Evolutionary conservation across 2,113 vertebrate genomes (phyloP), one percentile per base, ranked within the genome.

Genomic region (Prietella phreatophila): DNA sequence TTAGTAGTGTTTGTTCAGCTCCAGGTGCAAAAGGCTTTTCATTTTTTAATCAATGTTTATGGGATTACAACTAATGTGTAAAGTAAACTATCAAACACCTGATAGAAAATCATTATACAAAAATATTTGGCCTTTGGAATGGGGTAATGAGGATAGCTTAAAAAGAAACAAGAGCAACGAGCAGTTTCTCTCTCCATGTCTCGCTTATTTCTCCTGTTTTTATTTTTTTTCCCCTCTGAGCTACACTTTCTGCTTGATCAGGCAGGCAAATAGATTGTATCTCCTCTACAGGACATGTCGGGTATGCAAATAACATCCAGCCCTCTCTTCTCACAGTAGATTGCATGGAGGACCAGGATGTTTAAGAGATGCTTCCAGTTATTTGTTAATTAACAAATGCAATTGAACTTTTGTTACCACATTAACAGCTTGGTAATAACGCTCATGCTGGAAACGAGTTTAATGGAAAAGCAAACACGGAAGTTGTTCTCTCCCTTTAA

Each of bases 211-310:
- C 56, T 76, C 30, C 15, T 69, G 50, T 42, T 88, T 87, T 58
- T 55, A 3, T 55, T 22, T 63, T 33, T 7, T 47, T 7, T 58
- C 7, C 5, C 42, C 71, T 22, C 25, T 73, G 50, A 82, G 71
- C 60, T 63, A 50, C 69, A 56, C 82, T 89, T 88, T 82, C 75
- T 78, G 81, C 87, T 90, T 75, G 63, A 58, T 88, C 87, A 85
- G 87, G 58, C 86, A 86, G 87, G 69, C 82, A 90, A 89, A 89
- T 86, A 61, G 82, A 92, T 85, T 89, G 90, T 47, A 76, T 85
- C 80, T 76, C 20, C 19, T 33, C n/a, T 87, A 76, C 82, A 87
- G 55, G 78, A 61, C 81, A 79, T 25, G 14, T 76, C 86, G 42
- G 33, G 50, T 85, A 30, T 85, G 87, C 83, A 91, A 89, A 91